Conservation (phyloP, 2,113 vertebrate genomes). For the Ardeotis arabs region DNA sequence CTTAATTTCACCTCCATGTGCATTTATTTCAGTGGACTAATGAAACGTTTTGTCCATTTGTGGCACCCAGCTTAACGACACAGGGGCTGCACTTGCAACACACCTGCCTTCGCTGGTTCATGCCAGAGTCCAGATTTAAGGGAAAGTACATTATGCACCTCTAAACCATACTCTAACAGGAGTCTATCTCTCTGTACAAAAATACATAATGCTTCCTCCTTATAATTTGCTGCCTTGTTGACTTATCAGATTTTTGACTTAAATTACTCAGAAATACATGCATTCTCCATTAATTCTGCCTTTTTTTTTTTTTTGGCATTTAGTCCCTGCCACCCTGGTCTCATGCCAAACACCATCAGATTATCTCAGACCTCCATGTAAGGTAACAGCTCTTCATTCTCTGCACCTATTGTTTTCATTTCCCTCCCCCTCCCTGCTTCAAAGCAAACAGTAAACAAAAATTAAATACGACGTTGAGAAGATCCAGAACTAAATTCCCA, state of each 20-base stretch:
- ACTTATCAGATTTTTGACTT: neutral
- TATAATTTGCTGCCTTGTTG: neutral
- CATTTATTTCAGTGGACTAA: neutral
- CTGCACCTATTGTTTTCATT: neutral
- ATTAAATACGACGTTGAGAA: neutral
- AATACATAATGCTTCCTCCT: neutral
- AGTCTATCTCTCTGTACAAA: neutral
- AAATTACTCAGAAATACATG: neutral
- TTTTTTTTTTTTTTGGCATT: neutral
- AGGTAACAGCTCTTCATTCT: neutral
- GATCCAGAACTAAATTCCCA: neutral
- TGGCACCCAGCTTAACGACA: neutral
- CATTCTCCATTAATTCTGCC: neutral
- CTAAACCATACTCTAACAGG: neutral
- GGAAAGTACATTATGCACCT: neutral
- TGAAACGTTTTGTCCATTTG: neutral
- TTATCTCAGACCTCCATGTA: neutral
- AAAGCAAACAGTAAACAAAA: neutral
- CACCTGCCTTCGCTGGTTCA: neutral
- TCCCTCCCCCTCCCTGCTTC: neutral
- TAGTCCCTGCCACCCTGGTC: neutral
- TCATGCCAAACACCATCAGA: neutral
- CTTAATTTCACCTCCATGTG: neutral
- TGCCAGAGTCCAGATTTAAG: neutral
- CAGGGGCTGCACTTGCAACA: neutral